Conservation (phyloP, 2,888 invertebrate genomes). For the Trachelus troglodyta region DNA sequence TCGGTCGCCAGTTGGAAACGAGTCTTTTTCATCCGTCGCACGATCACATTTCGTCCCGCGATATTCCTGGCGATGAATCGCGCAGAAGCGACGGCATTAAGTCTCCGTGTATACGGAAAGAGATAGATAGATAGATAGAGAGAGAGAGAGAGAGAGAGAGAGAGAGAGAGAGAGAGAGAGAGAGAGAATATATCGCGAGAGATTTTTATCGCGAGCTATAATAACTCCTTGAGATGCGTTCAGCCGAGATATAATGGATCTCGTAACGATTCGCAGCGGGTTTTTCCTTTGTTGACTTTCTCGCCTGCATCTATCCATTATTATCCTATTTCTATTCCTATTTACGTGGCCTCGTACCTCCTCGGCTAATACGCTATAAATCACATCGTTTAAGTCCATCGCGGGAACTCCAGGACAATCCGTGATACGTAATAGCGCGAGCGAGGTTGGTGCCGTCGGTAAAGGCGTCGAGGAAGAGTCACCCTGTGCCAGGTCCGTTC, state of each 20-base stretch:
- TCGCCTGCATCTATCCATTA: neutral
- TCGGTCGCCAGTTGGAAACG: neutral
- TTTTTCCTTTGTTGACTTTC: neutral
- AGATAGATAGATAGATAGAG: too few species aligned
- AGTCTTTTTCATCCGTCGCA: neutral
- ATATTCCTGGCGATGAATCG: neutral
- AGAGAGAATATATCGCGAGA: neutral
- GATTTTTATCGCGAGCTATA: neutral
- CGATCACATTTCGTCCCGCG: neutral
- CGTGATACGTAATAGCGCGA: neutral
- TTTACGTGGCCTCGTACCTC: neutral
- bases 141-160: too few species aligned
- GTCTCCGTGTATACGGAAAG: neutral
- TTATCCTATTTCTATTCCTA: neutral
- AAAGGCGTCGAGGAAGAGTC: neutral
- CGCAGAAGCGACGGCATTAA: neutral
- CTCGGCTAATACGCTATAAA: neutral
- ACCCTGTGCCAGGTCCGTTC: neutral
- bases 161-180: too few species aligned
- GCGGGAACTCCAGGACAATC: neutral
- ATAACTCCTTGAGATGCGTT: neutral
- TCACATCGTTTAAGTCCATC: neutral
- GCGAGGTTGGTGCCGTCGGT: neutral
- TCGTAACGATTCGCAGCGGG: neutral
- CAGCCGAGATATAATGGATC: neutral